Conservation (phyloP, 2,888 invertebrate species). For the Euproctis similis region DNA sequence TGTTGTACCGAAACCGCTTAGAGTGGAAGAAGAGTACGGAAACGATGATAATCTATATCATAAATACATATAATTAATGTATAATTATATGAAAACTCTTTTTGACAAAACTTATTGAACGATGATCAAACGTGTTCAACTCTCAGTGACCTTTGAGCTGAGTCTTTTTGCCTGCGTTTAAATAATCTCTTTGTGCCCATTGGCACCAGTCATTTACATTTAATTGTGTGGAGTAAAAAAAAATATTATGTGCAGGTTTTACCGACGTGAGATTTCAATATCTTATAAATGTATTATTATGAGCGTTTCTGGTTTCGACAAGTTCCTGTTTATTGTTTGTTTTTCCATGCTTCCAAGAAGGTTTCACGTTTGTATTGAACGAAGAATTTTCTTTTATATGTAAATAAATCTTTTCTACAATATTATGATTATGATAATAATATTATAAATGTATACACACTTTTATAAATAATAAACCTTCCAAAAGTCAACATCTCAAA, state of each 20-base stretch:
- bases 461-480: no score
- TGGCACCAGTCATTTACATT: no score
- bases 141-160: constrained; percentile 13
- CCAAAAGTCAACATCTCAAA: no score
- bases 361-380: neutral
- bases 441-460: no score
- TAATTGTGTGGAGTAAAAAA: constrained; percentile 12
- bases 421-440: no score
- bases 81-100: no score
- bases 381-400: no score
- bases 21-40: no score
- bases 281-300: constrained; percentile 18
- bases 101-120: constrained; percentile 8
- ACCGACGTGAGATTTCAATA: constrained; percentile 23
- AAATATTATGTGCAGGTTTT: constrained; percentile 17
- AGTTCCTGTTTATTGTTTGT: constrained; percentile 25
- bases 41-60: no score
- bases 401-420: no score
- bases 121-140: constrained; percentile 14
- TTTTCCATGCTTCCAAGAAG: constrained; percentile 15
- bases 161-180: constrained; percentile 14
- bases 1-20: no score
- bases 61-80: no score
- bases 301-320: constrained; percentile 21
- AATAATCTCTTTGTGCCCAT: constrained; percentile 20